Conservation (phyloP, 1,140 invertebrate genomes). For the Agrypnia vestita region DNA sequence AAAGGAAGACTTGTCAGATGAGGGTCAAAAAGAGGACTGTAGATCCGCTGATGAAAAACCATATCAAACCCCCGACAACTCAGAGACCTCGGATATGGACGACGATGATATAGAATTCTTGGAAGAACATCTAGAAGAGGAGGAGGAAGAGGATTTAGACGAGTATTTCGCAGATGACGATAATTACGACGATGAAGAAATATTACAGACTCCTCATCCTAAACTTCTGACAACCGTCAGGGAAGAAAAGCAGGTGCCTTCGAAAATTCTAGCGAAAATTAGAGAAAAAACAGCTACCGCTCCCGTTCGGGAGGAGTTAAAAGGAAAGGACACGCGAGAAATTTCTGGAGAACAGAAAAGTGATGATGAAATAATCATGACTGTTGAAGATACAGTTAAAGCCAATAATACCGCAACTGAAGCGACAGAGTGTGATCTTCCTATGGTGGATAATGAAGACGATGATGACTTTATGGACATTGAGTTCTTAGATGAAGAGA, state of each 20-base stretch:
- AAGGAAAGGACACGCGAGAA: neutral
- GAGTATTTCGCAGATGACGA: slow-evolving; percentile 13
- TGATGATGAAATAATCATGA: slow-evolving; percentile 14
- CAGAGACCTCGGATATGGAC: slow-evolving; percentile 31
- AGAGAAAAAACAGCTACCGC: neutral
- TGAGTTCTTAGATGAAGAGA: slow-evolving; percentile 34
- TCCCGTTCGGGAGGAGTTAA: neutral
- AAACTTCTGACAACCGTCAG: neutral
- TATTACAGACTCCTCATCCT: neutral
- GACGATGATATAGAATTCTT: slow-evolving; percentile 43
- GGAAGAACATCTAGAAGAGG: slow-evolving; percentile 38
- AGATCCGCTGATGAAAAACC: slow-evolving; percentile 42
- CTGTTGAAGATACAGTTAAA: slow-evolving; percentile 3
- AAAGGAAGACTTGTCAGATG: neutral
- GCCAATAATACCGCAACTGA: neutral
- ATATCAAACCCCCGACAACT: neutral
- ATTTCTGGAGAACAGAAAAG: neutral
- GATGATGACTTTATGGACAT: slow-evolving; percentile 32
- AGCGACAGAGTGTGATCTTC: neutral
- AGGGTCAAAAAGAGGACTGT: neutral
- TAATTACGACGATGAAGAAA: neutral
- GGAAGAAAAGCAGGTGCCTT: neutral
- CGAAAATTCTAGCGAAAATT: neutral
- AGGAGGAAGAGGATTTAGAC: slow-evolving; percentile 33
- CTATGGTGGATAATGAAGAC: slow-evolving; percentile 8